Conservation (phyloP, 2,797 vertebrate genomes). For the Streptopelia turtur region DNA sequence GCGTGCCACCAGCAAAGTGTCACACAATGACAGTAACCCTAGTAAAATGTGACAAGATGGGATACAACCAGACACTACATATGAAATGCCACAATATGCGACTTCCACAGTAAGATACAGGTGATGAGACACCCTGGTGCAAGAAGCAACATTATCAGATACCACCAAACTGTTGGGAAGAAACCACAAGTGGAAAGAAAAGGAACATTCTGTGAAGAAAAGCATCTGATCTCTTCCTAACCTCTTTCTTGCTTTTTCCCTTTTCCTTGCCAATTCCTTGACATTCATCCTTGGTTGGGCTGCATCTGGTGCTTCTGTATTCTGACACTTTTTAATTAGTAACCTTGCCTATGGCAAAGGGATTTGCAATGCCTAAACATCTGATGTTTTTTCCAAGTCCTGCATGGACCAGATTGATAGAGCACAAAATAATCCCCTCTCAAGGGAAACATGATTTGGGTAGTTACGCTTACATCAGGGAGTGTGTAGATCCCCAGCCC, state of each 20-base stretch:
- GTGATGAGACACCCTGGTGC: constrained; percentile 9
- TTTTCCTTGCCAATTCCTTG: constrained; percentile 39
- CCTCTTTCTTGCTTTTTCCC: constrained; percentile 21
- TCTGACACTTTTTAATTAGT: constrained; percentile 49
- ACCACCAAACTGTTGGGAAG: not conserved
- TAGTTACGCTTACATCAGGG: not conserved
- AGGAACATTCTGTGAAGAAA: constrained; percentile 37
- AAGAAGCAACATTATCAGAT: not conserved
- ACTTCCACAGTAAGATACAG: not conserved
- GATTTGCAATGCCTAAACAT: constrained; percentile 59
- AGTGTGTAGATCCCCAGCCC: not conserved
- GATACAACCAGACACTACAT: not conserved
- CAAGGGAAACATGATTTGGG: constrained; percentile 17
- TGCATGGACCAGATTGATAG: constrained; percentile 28
- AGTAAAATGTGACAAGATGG: not conserved
- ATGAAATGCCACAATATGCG: not conserved
- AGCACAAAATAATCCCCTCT: constrained; percentile 51
- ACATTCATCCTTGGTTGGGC: constrained; percentile 55
- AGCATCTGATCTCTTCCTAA: not conserved
- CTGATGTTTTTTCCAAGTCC: constrained; percentile 54
- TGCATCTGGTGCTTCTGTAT: constrained; percentile 58
- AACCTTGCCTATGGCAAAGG: constrained; percentile 59
- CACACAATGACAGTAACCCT: not conserved
- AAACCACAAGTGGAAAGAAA: not conserved
- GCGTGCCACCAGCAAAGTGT: not conserved